These are phyloP conservation scores for Stercorarius parasiticus DNA, from an alignment of 2,113 vertebrate genomes.

Conservation along the genomic window DNA sequence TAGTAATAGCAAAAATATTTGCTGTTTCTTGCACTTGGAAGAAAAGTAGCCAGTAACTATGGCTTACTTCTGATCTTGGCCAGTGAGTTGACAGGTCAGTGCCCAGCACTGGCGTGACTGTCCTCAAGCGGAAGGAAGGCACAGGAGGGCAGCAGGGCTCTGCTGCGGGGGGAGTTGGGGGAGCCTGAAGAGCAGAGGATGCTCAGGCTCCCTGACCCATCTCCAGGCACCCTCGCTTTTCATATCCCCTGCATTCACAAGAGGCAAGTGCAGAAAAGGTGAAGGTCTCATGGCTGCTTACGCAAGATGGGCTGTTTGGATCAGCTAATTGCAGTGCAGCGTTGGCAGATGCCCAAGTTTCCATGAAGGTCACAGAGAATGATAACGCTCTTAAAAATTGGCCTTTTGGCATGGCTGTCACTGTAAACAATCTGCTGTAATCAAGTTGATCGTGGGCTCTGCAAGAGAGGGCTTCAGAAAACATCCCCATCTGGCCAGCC, in stretches of 20 bases:
- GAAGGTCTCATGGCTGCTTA: background rate
- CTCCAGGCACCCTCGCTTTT: background rate
- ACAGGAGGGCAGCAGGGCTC: constrained; percentile 3
- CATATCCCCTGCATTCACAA: background rate
- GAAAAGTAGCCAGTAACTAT: background rate
- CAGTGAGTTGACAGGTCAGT: background rate
- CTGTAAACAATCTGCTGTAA: background rate
- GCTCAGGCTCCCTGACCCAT: background rate
- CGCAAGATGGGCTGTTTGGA: background rate
- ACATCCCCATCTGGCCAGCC: background rate
- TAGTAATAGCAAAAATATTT: background rate
- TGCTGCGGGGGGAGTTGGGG: background rate
- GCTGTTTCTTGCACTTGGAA: background rate
- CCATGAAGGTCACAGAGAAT: background rate
- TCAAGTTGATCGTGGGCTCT: fast-evolving
- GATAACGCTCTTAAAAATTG: background rate
- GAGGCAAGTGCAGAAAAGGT: background rate
- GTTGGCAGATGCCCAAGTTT: background rate
- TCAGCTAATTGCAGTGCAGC: background rate
- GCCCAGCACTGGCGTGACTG: background rate
- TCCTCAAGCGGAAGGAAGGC: background rate
- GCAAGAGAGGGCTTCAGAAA: background rate
- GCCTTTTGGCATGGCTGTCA: background rate
- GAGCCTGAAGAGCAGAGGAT: background rate
- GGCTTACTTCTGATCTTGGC: background rate